Evolutionary conservation across 2,113 vertebrate species (phyloP), one percentile per base, ranked within the genome.

Genomic region (Reinhardtius hippoglossoides): DNA sequence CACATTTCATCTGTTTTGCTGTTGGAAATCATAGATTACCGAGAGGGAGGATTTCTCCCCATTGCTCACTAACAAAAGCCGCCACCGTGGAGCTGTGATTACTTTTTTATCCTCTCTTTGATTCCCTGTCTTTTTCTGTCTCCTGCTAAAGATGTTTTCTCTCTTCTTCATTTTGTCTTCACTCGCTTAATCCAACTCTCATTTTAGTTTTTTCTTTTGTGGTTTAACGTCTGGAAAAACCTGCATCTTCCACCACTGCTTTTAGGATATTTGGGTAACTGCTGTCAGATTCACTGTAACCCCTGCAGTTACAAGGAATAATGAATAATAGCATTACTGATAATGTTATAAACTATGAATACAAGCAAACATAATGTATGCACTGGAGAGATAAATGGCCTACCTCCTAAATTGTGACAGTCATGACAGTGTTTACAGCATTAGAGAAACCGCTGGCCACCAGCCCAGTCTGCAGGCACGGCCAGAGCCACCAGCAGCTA

Each of bases 1-100:
- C 66, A 79, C 83, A 79, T 82, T 85, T 80, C 52, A 74, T 76
- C 67, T 72, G 66, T 82, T 80, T 85, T 83, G 31, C 66, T 76
- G 58, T 74, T 68, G 62, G 80, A 76, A 81, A 70, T 77, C 71
- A 68, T 50, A 82, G 78, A 91, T 82, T 80, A 81, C 46, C 0
- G 8, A 58, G 52, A 37, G 23, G 42, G 62, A 82, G 27, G 50
- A 69, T 73, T 77, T 70, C 44, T 37, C 18, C 31, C 61, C 57
- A 40, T 77, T 76, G 37, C 60, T 77, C 24, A 27, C 35, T 60
- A 44, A 88, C 62, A 89, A 76, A 69, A 76, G 69, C 74, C 71
- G n/a, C 67, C 74, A n/a, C 31, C 65, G 10, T 80, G 56, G 27
- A 64, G 71, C 74, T 27, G 14, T 86, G 74, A 87, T 86, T 78